A percentile compares a stretch with the other conserved stretches of the same genome.
These are phyloP conservation scores for Tragelaphus buxtoni DNA, from an alignment of 2,113 vertebrate genomes.

Conservation along the genomic window DNA sequence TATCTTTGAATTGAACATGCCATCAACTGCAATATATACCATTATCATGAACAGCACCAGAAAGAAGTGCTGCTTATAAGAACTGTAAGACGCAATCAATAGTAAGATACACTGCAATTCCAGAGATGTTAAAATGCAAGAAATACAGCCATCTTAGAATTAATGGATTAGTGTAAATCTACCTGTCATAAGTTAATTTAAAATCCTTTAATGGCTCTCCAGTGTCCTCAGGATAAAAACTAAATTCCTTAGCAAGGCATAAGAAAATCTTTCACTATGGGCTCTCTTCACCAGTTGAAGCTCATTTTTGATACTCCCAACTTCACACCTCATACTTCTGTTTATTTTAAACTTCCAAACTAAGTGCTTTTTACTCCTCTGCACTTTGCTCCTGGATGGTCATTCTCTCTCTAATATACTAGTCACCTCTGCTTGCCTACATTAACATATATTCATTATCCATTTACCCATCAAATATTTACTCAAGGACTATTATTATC, in stretches of 20 bases:
- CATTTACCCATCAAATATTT: background rate
- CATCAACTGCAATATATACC: background rate
- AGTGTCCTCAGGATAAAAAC: background rate
- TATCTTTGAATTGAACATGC: background rate
- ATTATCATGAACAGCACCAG: background rate
- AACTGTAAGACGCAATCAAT: background rate
- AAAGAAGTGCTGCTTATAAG: background rate
- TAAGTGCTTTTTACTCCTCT: background rate
- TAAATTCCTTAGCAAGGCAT: slow-evolving; percentile 2
- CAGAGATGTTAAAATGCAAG: background rate
- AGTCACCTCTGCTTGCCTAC: background rate
- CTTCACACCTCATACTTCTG: slow-evolving; percentile 10
- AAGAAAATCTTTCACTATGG: background rate
- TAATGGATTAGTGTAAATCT: slow-evolving; percentile 2
- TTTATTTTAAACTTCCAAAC: slow-evolving; percentile 6
- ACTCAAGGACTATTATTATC: background rate
- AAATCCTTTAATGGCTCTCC: slow-evolving; percentile 3
- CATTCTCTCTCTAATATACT: background rate
- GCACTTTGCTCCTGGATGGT: background rate
- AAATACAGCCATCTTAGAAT: background rate
- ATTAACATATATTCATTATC: background rate
- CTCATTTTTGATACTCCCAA: slow-evolving; percentile 11
- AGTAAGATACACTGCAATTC: background rate
- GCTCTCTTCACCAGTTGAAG: background rate
- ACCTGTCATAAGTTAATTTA: background rate